A percentile compares a stretch with the other conserved stretches of the same genome.
Evolutionary conservation across 35 echinoderm and acorn worm species (phyloP).

Genomic region (Ptychodera flava): DNA sequence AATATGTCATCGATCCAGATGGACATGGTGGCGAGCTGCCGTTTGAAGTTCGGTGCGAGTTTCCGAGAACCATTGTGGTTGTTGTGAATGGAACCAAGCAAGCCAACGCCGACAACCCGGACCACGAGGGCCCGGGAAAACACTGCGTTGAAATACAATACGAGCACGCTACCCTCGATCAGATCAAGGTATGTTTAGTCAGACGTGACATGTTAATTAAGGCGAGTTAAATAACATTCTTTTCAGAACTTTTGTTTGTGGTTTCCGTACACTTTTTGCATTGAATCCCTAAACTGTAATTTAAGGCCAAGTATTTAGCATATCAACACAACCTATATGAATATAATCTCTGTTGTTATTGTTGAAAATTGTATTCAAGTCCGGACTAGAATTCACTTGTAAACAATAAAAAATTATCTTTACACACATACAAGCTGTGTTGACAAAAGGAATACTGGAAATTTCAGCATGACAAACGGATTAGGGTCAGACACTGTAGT

Average conservation of each 20-base stretch:
- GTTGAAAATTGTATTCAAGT: no score
- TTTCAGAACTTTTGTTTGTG: not conserved
- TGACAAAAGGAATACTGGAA: no score
- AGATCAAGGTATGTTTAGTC: slow-evolving; percentile 3
- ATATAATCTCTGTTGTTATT: no score
- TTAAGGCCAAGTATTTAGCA: no score
- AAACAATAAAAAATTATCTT: no score
- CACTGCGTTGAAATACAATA: not conserved
- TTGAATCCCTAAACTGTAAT: no score
- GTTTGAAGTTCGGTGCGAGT: not conserved
- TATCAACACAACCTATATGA: no score
- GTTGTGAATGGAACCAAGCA: not conserved
- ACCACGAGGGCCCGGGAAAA: not conserved
- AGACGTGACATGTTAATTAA: not conserved
- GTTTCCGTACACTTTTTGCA: not conserved
- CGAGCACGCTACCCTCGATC: not conserved
- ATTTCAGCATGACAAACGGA: no score
- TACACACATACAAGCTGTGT: not conserved
- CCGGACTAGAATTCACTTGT: no score
- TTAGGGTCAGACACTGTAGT: no score
- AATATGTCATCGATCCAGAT: slow-evolving; percentile 13
- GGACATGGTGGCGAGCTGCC: not conserved
- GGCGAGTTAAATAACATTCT: not conserved
- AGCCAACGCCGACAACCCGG: not conserved
- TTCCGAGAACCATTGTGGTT: slow-evolving; percentile 4